A percentile compares a stretch with the other conserved stretches of the same genome.
Evolutionary conservation across 2,888 invertebrate genomes (phyloP).

Genomic region (Lordiphosa andalusiaca): DNA sequence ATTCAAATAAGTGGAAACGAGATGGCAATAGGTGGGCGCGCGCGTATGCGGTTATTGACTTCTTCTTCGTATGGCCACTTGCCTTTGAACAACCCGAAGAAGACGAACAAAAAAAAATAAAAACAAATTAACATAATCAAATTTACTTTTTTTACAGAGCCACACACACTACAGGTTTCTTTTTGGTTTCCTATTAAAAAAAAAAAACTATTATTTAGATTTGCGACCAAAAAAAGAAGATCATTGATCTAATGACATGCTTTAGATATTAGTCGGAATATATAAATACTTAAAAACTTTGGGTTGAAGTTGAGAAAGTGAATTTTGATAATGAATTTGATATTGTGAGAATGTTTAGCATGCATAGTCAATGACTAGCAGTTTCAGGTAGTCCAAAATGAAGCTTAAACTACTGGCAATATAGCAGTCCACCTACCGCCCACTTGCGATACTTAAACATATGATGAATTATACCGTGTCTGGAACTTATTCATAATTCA

Average conservation of each 20-base stretch:
- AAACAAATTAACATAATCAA: constrained; percentile 51
- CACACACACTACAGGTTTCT: not conserved
- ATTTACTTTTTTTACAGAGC: constrained; percentile 45
- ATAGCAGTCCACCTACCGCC: not conserved
- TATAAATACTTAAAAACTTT: constrained; percentile 15
- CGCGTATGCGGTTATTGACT: constrained; percentile 56
- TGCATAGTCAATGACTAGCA: no score
- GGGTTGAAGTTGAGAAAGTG: not conserved
- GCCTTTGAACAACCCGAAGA: constrained; percentile 17
- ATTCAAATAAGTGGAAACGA: not conserved
- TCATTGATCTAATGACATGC: constrained; percentile 15
- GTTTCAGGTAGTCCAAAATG: no score
- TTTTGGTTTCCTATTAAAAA: constrained; percentile 5
- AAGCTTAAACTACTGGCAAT: no score
- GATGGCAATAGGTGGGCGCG: constrained; percentile 27
- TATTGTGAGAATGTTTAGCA: no score
- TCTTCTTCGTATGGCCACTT: constrained; percentile 20
- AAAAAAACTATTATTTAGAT: constrained; percentile 36
- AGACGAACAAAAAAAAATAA: constrained; percentile 6
- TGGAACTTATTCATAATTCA: no score
- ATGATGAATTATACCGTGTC: no score
- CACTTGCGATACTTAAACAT: no score
- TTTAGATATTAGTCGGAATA: constrained; percentile 2
- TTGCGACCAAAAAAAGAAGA: constrained; percentile 23
- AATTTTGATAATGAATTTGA: not conserved